A percentile compares a stretch with the other conserved stretches of the same genome.
Conservation (phyloP, 1,140 invertebrate species). For the Drosophila subobscura region DNA sequence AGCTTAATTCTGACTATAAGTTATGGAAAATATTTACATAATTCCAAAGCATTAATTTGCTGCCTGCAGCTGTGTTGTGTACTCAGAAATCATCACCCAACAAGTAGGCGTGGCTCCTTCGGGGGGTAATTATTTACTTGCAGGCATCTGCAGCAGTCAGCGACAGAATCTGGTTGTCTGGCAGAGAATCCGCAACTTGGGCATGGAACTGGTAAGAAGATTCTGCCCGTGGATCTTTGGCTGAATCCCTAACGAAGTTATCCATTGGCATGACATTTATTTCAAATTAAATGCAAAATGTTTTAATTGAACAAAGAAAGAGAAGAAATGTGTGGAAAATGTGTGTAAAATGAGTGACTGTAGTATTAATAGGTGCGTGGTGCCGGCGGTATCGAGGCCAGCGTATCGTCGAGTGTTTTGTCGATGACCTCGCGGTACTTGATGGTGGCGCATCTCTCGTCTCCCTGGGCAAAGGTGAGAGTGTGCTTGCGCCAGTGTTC, state of each 20-base stretch:
- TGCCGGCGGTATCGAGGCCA: constrained; percentile 93
- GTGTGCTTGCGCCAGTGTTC: constrained; percentile 99
- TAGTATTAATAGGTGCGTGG: constrained; percentile 91
- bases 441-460: constrained; percentile 91
- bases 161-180: constrained; percentile 10
- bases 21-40: no score
- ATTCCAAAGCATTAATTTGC: neutral
- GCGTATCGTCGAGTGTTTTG: constrained; percentile 90
- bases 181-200: constrained; percentile 20
- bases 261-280: neutral
- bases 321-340: no score
- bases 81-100: constrained; percentile 1
- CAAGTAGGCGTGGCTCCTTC: neutral
- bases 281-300: no score
- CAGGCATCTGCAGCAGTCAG: constrained; percentile 18
- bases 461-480: constrained; percentile 88
- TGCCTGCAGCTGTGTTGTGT: constrained; percentile 2
- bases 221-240: neutral
- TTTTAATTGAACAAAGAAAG: no score
- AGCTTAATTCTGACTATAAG: no score
- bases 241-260: no score
- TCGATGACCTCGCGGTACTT: constrained; percentile 96
- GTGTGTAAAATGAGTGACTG: neutral
- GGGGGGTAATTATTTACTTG: constrained; percentile 40
- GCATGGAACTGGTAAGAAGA: neutral